Conservation (phyloP, 2,888 invertebrate genomes). For the Biston betularia region DNA sequence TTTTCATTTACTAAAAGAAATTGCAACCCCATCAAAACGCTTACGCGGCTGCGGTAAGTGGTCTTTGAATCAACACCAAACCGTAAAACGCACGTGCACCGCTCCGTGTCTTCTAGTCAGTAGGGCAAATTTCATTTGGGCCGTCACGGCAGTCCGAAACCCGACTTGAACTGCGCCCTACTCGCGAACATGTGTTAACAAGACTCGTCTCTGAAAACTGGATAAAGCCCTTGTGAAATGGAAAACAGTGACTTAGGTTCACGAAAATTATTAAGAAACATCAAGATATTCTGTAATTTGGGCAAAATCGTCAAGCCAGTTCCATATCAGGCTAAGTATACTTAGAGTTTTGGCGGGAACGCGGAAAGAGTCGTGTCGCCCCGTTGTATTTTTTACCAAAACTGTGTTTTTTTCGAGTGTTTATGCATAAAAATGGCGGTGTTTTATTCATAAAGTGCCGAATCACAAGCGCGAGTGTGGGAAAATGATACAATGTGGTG, state of each 20-base stretch:
- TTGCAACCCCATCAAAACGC: not conserved
- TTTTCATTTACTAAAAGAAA: not conserved
- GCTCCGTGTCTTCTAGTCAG: constrained; percentile 67
- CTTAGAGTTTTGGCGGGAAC: too few species aligned
- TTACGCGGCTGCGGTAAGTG: not conserved
- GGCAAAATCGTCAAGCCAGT: too few species aligned
- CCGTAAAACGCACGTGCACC: constrained; percentile 49
- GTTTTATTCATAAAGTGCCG: too few species aligned
- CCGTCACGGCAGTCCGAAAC: constrained; percentile 61
- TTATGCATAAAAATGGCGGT: too few species aligned
- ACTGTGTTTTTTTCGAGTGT: too few species aligned
- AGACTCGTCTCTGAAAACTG: constrained; percentile 81
- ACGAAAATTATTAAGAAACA: not conserved
- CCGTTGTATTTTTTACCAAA: too few species aligned
- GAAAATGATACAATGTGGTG: too few species aligned
- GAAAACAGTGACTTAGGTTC: constrained; percentile 15
- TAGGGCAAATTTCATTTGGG: constrained; percentile 81
- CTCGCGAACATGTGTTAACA: constrained; percentile 81
- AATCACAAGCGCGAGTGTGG: too few species aligned
- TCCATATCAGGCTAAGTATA: too few species aligned
- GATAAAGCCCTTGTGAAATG: constrained; percentile 61
- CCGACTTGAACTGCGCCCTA: constrained; percentile 68
- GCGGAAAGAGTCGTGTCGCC: too few species aligned
- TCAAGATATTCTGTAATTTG: too few species aligned
- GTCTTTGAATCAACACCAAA: constrained; percentile 46